Evolutionary conservation across 2,113 vertebrate species (phyloP), one percentile per base, ranked within the genome.

Genomic region (Zosterops hypoxanthus): DNA sequence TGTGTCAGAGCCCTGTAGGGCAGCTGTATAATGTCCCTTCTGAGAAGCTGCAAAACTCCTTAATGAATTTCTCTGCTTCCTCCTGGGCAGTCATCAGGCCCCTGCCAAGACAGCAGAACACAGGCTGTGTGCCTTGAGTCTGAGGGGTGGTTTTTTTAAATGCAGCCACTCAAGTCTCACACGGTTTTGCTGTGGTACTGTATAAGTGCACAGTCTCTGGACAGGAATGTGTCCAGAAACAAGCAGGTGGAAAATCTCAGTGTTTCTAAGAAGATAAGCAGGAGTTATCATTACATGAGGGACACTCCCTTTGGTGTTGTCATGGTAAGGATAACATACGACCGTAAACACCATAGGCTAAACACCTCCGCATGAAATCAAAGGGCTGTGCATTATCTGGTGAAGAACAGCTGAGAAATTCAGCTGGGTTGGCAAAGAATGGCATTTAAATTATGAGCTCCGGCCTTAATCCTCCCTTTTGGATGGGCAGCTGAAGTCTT

Each of bases 371-470:
- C 56, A 44, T 81, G 68, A 78, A 92, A 93, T 93, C 69, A 88
- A 94, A 94, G 72, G 64, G 47, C 28, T 88, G 72, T 88, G 68
- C 55, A 81, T 83, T 90, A 91, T 96, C 92, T 92, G 47, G 55
- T 63, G 60, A 88, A 92, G 86, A 95, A 84, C 86, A 94, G 92
- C 94, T 96, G 95, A 95, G 95, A 93, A 88, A 95, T 92, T 94
- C 95, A 93, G 11, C 36, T 66, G 79, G 59, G 53, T 33, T 93
- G 82, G 82, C 82, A 75, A 95, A 90, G 76, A 93, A 83, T n/a
- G 56, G 63, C 8, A 41, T 75, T 90, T 49, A 92, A 96, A 92
- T 86, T 66, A 86, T 63, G 86, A 96, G n/a, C 60, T 93, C 52
- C 72, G 86, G 56, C 56, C 52, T 88, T 88, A 94, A 94, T 88